A percentile compares a stretch with the other conserved stretches of the same genome.
Evolutionary conservation across 2,888 invertebrate genomes (phyloP).

Genomic region (Torymus aiolomorphi): DNA sequence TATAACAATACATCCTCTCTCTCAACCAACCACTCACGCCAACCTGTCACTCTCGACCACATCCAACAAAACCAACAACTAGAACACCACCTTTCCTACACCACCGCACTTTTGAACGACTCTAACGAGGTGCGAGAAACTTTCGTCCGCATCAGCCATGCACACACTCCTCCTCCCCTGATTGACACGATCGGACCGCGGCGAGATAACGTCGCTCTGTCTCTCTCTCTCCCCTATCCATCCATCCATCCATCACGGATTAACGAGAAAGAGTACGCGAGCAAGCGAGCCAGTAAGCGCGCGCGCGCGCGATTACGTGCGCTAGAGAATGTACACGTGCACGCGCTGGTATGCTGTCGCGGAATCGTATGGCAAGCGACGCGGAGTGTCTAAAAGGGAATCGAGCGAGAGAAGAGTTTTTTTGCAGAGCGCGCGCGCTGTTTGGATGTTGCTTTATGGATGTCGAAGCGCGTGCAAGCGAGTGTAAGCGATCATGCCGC

Average conservation of each 20-base stretch:
- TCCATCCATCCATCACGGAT: conserved; percentile 51
- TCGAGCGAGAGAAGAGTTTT: conserved; percentile 1
- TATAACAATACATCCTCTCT: too few species aligned
- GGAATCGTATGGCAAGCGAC: background rate
- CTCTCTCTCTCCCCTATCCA: background rate
- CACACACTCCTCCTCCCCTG: background rate
- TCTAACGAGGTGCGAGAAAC: conserved; percentile 51
- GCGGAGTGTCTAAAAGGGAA: conserved; percentile 14
- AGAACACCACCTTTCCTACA: too few species aligned
- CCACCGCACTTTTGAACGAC: conserved; percentile 15
- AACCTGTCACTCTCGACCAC: too few species aligned
- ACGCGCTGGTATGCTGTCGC: background rate
- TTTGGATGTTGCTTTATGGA: background rate
- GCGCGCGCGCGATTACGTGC: background rate
- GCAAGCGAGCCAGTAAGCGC: conserved; percentile 6
- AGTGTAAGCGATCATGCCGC: background rate
- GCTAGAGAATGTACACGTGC: background rate
- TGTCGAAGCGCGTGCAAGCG: background rate
- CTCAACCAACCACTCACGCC: too few species aligned
- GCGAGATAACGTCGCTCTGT: conserved; percentile 31
- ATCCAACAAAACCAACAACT: too few species aligned
- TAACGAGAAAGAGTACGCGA: conserved; percentile 42
- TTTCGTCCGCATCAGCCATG: conserved; percentile 9
- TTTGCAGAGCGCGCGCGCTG: background rate
- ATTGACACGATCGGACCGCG: conserved; percentile 20